Evolutionary conservation across 2,888 invertebrate species (phyloP).

Genomic region (Microdon myrmicae): DNA sequence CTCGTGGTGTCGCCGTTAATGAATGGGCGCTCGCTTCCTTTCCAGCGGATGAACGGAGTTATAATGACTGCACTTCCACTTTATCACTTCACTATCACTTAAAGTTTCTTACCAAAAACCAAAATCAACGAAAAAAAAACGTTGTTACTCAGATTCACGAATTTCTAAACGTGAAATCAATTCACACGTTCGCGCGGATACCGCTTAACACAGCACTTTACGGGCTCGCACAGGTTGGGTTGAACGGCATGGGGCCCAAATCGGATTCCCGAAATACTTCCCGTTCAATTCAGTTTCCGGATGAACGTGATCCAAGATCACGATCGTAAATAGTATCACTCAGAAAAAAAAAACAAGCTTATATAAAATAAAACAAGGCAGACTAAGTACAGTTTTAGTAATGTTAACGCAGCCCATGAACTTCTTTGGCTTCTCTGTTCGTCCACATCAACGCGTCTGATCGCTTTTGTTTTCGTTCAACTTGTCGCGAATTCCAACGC

Average conservation of each 20-base stretch:
- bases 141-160: too few species aligned
- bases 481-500: constrained; percentile 35
- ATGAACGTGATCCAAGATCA: constrained; percentile 50
- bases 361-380: constrained; percentile 10
- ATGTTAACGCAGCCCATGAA: constrained; percentile 22
- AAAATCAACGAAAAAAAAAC: too few species aligned
- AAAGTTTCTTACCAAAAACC: too few species aligned
- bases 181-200: too few species aligned
- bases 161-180: too few species aligned
- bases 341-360: constrained; percentile 5
- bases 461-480: constrained; percentile 12
- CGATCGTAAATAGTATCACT: constrained; percentile 40
- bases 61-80: too few species aligned
- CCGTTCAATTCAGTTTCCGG: constrained; percentile 33
- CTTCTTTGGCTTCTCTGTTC: constrained; percentile 16
- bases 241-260: background rate
- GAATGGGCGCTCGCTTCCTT: too few species aligned
- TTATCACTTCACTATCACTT: too few species aligned
- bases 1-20: background rate
- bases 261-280: constrained; percentile 9
- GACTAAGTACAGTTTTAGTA: too few species aligned
- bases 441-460: background rate
- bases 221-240: too few species aligned
- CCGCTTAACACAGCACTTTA: too few species aligned
- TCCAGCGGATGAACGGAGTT: too few species aligned